Conservation (phyloP, 2,113 vertebrate species). For the Macrotus californicus region DNA sequence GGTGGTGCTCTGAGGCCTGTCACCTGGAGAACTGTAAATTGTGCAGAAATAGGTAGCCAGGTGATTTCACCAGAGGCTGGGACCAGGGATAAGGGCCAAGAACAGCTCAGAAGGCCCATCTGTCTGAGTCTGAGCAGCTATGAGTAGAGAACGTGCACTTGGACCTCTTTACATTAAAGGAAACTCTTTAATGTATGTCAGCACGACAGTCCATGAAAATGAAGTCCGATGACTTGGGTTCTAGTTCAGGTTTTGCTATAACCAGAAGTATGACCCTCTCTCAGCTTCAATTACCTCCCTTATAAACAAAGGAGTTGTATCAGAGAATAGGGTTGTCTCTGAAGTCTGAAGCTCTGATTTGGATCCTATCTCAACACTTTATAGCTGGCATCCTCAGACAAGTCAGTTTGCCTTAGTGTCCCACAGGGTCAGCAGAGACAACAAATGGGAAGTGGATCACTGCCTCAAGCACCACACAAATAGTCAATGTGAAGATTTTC, state of each 20-base stretch:
- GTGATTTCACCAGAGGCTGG: not conserved
- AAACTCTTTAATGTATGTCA: not conserved
- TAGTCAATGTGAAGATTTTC: accelerated
- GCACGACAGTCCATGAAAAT: no score
- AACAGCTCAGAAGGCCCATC: constrained; percentile 18
- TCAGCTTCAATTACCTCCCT: not conserved
- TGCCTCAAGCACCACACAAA: not conserved
- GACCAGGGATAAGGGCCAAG: not conserved
- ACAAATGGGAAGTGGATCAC: not conserved
- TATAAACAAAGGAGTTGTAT: not conserved
- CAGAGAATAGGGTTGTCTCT: not conserved
- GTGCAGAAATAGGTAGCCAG: not conserved
- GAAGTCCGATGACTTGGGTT: not conserved
- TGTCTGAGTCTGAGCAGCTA: not conserved
- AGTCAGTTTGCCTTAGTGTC: not conserved
- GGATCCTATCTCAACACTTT: not conserved
- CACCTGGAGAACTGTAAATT: not conserved
- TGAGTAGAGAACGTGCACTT: not conserved
- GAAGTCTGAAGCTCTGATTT: not conserved
- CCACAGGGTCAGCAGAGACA: not conserved
- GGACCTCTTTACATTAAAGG: not conserved
- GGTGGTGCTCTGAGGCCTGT: not conserved
- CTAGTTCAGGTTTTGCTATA: not conserved
- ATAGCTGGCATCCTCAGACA: not conserved
- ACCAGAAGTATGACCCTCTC: not conserved